Conservation (phyloP, 1,140 invertebrate species). For the Ostrea denselamellosa region DNA sequence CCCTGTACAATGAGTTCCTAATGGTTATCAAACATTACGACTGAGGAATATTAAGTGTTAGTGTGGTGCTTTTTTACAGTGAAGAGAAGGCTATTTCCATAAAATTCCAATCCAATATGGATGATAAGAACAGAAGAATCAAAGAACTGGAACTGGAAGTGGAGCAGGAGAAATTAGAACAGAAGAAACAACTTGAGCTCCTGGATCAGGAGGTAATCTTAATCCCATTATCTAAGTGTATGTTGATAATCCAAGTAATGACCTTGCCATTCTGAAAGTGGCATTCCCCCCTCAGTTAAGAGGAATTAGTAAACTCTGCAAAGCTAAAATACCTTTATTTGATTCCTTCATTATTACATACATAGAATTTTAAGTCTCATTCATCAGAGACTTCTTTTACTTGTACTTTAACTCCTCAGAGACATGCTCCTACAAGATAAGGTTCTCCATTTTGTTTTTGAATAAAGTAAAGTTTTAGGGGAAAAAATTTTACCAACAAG, state of each 20-base stretch:
- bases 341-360: not conserved
- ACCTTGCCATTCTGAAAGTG: not conserved
- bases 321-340: not conserved
- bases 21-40: not conserved
- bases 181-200: conserved; percentile 72
- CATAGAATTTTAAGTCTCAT: too few relatives aligned
- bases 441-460: not conserved
- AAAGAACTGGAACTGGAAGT: conserved; percentile 63
- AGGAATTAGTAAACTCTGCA: not conserved
- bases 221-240: not conserved
- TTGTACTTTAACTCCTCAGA: not conserved
- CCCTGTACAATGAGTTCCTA: not conserved
- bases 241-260: not conserved
- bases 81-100: conserved; percentile 68
- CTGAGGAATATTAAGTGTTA: not conserved
- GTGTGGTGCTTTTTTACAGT: conserved; percentile 57
- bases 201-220: conserved; percentile 73
- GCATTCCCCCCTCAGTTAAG: not conserved
- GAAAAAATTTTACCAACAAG: not conserved
- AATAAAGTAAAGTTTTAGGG: not conserved
- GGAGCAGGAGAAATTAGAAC: conserved; percentile 67
- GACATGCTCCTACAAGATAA: not conserved
- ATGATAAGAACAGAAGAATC: conserved; percentile 62
- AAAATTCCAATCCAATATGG: conserved; percentile 66
- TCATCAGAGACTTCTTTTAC: too few relatives aligned